Conservation (phyloP, 2,113 vertebrate species). For the Panthera tigris region DNA sequence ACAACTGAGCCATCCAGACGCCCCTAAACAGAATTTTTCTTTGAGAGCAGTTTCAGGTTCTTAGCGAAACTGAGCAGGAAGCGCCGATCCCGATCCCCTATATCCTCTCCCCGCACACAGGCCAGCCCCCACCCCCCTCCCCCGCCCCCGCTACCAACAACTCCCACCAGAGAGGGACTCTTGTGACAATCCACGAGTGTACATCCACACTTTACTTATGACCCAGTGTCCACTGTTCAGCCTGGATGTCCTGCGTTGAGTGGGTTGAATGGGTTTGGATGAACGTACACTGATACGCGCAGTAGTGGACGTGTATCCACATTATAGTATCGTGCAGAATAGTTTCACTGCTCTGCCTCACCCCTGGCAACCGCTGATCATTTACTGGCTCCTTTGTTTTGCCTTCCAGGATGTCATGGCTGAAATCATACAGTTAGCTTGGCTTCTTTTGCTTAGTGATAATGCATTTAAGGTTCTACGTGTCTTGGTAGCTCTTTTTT, state of each 20-base stretch:
- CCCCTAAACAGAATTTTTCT: too few relatives aligned
- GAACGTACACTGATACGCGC: neutral
- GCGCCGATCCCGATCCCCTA: neutral
- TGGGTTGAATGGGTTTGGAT: neutral
- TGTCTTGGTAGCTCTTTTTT: neutral
- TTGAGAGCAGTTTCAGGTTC: too few relatives aligned
- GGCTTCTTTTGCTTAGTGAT: neutral
- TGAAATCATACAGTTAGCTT: neutral
- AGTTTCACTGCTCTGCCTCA: neutral
- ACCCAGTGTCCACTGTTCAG: neutral
- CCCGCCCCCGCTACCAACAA: neutral
- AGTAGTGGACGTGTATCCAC: too few relatives aligned
- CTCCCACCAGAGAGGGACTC: neutral
- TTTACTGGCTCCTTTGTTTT: neutral
- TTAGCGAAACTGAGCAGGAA: neutral
- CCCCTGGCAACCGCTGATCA: neutral
- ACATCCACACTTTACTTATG: too few relatives aligned
- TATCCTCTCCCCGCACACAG: neutral
- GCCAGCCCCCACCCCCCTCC: too few relatives aligned
- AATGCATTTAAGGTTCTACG: neutral
- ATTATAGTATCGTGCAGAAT: neutral
- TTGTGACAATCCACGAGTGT: neutral
- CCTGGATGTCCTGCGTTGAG: rapidly evolving
- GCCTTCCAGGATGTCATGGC: neutral
- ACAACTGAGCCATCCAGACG: too few relatives aligned